Percentiles rank a stretch among this genome's conserved stretches.
Evolutionary conservation across 2,888 invertebrate genomes (phyloP).

Genomic region (Fissipunctia ypsillon): DNA sequence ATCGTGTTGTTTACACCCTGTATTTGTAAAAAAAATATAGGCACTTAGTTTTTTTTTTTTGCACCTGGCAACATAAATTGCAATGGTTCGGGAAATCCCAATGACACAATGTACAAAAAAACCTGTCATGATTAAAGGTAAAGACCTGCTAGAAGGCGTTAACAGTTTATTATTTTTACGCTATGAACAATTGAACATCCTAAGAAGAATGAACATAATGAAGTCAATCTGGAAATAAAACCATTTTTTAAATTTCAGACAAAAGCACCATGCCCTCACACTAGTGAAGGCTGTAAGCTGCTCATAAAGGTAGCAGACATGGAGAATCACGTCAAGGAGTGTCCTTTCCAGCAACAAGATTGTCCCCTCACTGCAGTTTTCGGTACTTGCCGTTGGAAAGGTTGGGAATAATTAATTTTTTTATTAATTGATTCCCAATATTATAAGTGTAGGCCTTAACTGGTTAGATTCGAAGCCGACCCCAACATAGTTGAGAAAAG

Average conservation of each 20-base stretch:
- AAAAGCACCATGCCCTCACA: slow-evolving; percentile 72
- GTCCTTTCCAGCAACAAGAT: slow-evolving; percentile 76
- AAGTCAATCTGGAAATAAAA: too few species aligned
- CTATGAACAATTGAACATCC: neutral
- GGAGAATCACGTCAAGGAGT: slow-evolving; percentile 76
- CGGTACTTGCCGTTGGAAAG: slow-evolving; percentile 77
- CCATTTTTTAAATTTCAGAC: slow-evolving; percentile 62
- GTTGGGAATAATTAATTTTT: slow-evolving; percentile 61
- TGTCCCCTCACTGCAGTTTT: slow-evolving; percentile 74
- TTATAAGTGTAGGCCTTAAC: neutral
- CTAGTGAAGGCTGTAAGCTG: slow-evolving; percentile 75
- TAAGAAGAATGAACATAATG: neutral
- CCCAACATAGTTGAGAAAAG: neutral
- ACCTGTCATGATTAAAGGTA: too few species aligned
- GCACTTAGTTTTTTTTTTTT: neutral
- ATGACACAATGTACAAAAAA: neutral
- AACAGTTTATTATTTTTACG: neutral
- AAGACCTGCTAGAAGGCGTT: too few species aligned
- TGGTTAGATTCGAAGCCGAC: neutral
- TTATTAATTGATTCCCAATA: neutral
- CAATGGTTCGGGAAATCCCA: slow-evolving; percentile 3
- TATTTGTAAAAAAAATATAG: neutral
- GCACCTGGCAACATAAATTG: neutral
- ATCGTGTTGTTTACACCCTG: neutral
- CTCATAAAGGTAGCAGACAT: slow-evolving; percentile 72